Conservation (phyloP, 92 coral and sea anemone genomes). For the Zoanthus sociatus region DNA sequence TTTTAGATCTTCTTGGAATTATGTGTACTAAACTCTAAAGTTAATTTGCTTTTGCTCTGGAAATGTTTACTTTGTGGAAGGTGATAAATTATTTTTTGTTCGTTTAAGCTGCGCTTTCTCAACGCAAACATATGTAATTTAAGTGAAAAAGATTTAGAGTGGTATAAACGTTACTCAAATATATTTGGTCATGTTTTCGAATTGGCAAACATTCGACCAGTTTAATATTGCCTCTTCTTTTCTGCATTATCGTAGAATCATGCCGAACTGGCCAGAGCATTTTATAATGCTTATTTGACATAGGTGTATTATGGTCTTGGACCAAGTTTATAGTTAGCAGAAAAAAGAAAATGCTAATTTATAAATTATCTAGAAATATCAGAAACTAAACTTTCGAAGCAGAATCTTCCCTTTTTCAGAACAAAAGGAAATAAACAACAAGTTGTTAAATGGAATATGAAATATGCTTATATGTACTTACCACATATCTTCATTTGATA, state of each 20-base stretch:
- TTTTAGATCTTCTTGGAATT: neutral
- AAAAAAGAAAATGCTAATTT: no score
- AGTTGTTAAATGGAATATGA: no score
- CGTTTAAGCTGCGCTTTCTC: neutral
- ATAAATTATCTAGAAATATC: no score
- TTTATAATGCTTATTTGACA: neutral
- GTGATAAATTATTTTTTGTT: neutral
- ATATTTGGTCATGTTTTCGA: neutral
- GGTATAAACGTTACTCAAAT: neutral
- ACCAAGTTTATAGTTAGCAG: neutral
- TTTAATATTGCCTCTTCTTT: neutral
- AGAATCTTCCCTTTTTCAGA: no score
- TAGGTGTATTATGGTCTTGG: neutral
- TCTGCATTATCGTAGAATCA: neutral
- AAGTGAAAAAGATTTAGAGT: neutral
- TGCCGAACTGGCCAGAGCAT: neutral
- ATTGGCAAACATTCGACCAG: neutral
- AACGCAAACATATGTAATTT: neutral
- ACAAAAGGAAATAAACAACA: no score
- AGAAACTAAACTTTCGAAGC: no score
- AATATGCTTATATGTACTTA: no score
- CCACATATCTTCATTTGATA: no score
- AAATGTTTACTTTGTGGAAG: neutral
- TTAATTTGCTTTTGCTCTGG: neutral
- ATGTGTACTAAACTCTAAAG: no score